Evolutionary conservation across 2,797 vertebrate species (phyloP), one percentile per base, ranked within the genome.

Genomic region (Microcaecilia unicolor): DNA sequence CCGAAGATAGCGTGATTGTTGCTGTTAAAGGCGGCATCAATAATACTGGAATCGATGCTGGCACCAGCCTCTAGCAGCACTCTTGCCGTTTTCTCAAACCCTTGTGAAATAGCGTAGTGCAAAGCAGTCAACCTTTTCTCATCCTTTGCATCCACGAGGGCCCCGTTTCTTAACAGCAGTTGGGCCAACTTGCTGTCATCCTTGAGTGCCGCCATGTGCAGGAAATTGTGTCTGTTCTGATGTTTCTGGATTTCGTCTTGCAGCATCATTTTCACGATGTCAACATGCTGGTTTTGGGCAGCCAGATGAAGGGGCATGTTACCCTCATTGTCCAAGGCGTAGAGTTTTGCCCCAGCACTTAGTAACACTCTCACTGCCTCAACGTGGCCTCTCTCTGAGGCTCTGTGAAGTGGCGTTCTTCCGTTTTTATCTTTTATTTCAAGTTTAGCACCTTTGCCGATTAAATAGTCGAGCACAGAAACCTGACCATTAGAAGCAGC

Each of bases 371-470:
- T 37, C 3, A 52, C 60, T 18, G 64, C 58, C 1, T 56, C 38
- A 2, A 32, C 22, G 0, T 78, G 70, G 17, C 78, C 81, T 22
- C 54, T 72, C 42, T 63, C 72, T 25, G 82, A 72, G 17, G 85
- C 81, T 16, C 51, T 69, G 45, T 90, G 84, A 39, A 86, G 63
- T 20, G 81, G 60, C 22, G 74, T 83, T 34, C 51, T 71, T 17
- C 73, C 73, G 8, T 67, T 55, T 5, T 28, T 26, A 28, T 89
- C 80, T 43, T 51, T 78, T 12, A 55, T 33, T 10, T 84, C 72
- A 24, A 56, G 7, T 48, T 67, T 65, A 31, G 73, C 76, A 28
- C 83, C 84, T 52, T 64, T 73, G 18, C 18, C 55, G 14, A 84
- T 70, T 40, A 90, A 59, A 43, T 77, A 69, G 13, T 82, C 61